Base-by-base conservation (phyloP, 2,888 invertebrate species). In the Cylindroiulus punctatus region DNA sequence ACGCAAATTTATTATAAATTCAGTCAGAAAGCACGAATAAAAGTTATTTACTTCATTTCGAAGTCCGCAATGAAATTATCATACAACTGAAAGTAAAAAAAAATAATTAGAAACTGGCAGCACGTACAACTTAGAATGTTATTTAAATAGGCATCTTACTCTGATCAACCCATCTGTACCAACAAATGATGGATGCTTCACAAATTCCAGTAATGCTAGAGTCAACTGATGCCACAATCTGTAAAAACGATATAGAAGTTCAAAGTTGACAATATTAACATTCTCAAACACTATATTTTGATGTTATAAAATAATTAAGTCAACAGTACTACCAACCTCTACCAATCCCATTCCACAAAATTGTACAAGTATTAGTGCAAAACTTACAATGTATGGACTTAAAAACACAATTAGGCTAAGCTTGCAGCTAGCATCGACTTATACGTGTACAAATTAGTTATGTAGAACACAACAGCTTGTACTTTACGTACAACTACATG, bases 221-320 rank as follows among this genome's bases (percentile, higher is more conserved):
- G 98, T 98, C 88, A 98, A 91, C 91, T 98, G 98, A 92, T 98
- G 98, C 98, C 98, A 98, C 92, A 98, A 93, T 92, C 98, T 91
- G 88, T 19, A 88, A 88, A 86, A 81, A 32, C 0, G 3, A 82
- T 12, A 65, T 44, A 44, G 81, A 81, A 81, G 26, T 81, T 81
- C 19, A 81, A 12, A 14, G 8, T 44, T 44, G 44, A 12, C 7
- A 36, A 44, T 40, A 8, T 40, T 40, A 40, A 40, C 40, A 36
- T 2, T 36, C 36, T 36, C 36, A 36, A 7, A 36, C 36, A 36
- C n/a, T n/a, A n/a, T n/a, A 36, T 36, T 36, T 36, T 36, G 36
- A 4, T 36, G 36, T 4, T 4, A 36, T 36, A 2, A 36, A 36
- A 36, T 2, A 36, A 4, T 2, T 36, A 36, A 36, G 7, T 36